Conservation (phyloP, 2,888 invertebrate genomes). For the Dicranocentrus wangi region DNA sequence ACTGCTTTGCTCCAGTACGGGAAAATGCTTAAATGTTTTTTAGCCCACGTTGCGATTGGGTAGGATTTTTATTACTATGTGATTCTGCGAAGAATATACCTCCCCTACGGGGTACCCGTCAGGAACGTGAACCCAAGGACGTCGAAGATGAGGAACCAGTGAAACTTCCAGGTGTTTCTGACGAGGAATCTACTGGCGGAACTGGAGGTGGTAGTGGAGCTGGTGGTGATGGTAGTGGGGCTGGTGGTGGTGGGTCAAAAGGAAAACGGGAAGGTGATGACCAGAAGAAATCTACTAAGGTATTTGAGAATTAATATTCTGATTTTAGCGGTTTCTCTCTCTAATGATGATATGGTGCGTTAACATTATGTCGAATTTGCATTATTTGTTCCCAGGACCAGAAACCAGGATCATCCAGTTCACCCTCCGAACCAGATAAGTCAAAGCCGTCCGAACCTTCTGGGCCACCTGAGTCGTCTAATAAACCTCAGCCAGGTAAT, state of each 20-base stretch:
- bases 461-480: neutral
- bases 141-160: constrained; percentile 9
- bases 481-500: neutral
- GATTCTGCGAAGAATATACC: neutral
- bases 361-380: too few relatives aligned
- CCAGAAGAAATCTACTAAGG: too few relatives aligned
- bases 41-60: constrained; percentile 44
- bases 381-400: too few relatives aligned
- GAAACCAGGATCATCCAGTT: too few relatives aligned
- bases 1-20: neutral
- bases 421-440: neutral
- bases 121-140: neutral
- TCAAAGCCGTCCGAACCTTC: neutral
- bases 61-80: constrained; percentile 30
- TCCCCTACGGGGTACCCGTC: constrained; percentile 12
- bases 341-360: too few relatives aligned
- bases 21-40: neutral
- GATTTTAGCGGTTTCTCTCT: too few relatives aligned
- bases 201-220: too few relatives aligned
- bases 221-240: too few relatives aligned
- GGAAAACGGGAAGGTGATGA: too few relatives aligned
- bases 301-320: too few relatives aligned
- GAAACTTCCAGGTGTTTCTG: neutral
- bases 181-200: neutral
- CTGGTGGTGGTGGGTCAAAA: too few relatives aligned